Evolutionary conservation across 2,797 vertebrate genomes (phyloP).

Genomic region (Acanthurus tractus): DNA sequence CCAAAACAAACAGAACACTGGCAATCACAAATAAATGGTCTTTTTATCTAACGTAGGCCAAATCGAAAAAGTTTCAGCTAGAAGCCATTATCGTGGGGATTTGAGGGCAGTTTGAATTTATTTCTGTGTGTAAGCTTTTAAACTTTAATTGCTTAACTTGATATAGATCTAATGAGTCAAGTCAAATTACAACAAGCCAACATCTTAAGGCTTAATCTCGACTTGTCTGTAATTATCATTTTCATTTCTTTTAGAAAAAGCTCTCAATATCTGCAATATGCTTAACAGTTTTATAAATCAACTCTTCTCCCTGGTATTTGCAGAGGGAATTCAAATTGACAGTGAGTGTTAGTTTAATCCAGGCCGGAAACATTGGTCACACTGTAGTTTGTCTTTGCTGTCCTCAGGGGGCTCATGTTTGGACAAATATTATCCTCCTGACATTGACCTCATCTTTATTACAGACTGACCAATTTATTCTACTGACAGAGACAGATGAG

Average conservation of each 20-base stretch:
- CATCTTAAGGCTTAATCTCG: neutral
- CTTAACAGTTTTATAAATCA: slow-evolving; percentile 50
- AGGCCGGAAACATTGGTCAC: slow-evolving; percentile 30
- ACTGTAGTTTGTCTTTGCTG: slow-evolving; percentile 53
- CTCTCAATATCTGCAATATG: slow-evolving; percentile 6
- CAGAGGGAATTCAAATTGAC: slow-evolving; percentile 43
- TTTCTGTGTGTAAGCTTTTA: no score
- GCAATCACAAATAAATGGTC: no score
- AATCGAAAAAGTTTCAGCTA: no score
- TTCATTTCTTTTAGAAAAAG: slow-evolving; percentile 36
- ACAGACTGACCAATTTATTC: slow-evolving; percentile 68
- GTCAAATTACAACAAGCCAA: neutral
- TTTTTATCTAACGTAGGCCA: no score
- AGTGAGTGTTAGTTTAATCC: slow-evolving; percentile 46
- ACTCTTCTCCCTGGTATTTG: slow-evolving; percentile 10
- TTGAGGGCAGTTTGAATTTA: no score
- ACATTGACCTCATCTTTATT: slow-evolving; percentile 66
- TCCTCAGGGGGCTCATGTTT: slow-evolving; percentile 39
- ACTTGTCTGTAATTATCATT: neutral
- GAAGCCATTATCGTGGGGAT: no score
- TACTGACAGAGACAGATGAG: slow-evolving; percentile 71
- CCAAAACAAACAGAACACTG: no score
- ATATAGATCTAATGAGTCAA: neutral
- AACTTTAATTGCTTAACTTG: no score
- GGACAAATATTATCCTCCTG: slow-evolving; percentile 63